Conservation (phyloP, 1,140 invertebrate genomes). For the Wasmannia auropunctata region DNA sequence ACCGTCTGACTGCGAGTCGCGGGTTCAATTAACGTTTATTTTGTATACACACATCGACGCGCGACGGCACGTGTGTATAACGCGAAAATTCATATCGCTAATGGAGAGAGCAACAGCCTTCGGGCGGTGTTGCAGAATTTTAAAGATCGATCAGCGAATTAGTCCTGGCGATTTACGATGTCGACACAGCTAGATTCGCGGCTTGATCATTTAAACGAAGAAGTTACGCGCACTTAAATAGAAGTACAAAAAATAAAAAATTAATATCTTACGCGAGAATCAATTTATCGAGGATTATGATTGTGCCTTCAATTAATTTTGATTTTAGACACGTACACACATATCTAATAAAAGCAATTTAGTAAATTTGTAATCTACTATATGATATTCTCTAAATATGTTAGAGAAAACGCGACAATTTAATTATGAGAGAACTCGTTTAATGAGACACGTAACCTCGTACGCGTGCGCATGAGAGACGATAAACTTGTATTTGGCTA, state of each 20-base stretch:
- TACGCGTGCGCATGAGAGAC: neutral
- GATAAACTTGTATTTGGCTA: conserved; percentile 25
- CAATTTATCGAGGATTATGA: neutral
- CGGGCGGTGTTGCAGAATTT: conserved; percentile 3
- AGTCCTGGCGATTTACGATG: neutral
- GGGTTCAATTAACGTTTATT: conserved; percentile 25
- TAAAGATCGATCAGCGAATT: neutral
- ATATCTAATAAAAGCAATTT: neutral
- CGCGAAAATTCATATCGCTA: conserved; percentile 21
- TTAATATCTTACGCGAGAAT: neutral
- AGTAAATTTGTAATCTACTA: neutral
- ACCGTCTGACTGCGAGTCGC: neutral
- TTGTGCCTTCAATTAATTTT: neutral
- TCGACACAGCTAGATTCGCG: neutral
- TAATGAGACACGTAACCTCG: neutral
- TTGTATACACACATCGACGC: neutral
- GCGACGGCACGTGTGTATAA: neutral
- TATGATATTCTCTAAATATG: neutral
- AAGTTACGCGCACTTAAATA: neutral
- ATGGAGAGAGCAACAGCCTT: conserved; percentile 10
- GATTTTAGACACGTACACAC: neutral
- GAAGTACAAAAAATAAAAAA: neutral
- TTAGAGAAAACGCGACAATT: neutral
- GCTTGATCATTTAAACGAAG: neutral
- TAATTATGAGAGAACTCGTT: neutral